Percentiles rank a stretch among this genome's conserved stretches.
Evolutionary conservation across 2,113 vertebrate genomes (phyloP).

Genomic region (Gobio gobio): DNA sequence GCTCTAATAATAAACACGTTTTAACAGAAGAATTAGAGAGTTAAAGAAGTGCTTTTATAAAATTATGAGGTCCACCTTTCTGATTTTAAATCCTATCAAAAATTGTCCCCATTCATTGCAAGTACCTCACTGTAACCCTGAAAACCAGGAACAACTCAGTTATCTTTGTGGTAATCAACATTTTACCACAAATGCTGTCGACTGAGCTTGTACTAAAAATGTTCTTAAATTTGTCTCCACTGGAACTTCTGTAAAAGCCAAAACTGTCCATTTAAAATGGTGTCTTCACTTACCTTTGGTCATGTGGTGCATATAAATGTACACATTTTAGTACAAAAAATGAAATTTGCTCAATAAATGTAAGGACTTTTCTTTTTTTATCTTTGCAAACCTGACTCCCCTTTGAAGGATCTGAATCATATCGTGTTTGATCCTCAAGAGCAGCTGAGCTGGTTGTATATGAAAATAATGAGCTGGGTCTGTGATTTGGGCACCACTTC

Average conservation of each 20-base stretch:
- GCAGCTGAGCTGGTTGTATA: constrained; percentile 40
- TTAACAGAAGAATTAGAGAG: too few species aligned
- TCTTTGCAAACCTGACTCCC: constrained; percentile 15
- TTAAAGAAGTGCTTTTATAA: too few species aligned
- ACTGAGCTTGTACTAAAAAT: background rate
- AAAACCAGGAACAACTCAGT: too few species aligned
- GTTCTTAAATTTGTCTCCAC: background rate
- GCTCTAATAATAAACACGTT: too few species aligned
- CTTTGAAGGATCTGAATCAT: constrained; percentile 41
- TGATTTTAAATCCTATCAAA: too few species aligned
- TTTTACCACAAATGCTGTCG: too few species aligned
- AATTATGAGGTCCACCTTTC: too few species aligned
- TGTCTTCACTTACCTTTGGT: background rate
- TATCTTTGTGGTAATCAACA: too few species aligned
- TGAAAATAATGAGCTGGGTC: constrained; percentile 43
- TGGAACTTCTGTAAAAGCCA: background rate
- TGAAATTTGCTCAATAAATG: constrained; percentile 8
- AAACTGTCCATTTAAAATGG: background rate
- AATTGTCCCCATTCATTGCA: too few species aligned
- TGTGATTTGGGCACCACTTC: constrained; percentile 50
- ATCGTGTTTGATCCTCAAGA: constrained; percentile 9
- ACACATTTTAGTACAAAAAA: background rate
- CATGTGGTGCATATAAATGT: background rate
- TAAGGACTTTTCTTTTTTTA: background rate
- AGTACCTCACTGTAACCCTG: too few species aligned